Evolutionary conservation across 2,797 vertebrate species (phyloP).

Genomic region (Pempheris klunzingeri): DNA sequence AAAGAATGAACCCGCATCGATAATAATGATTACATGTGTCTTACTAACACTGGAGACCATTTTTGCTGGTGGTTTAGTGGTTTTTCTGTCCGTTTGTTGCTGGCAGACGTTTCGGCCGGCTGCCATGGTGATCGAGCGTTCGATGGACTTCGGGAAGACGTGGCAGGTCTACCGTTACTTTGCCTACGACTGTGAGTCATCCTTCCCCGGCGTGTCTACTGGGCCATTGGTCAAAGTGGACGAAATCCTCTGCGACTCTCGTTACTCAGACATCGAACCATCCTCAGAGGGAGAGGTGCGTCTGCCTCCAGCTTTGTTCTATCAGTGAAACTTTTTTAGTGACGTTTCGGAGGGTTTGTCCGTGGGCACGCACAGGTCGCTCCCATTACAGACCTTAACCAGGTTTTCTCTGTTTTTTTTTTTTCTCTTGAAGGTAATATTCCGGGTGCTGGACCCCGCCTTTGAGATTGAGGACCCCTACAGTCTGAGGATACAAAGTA

Average conservation of each 20-base stretch:
- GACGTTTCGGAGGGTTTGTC: not conserved
- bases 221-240: conserved; percentile 93
- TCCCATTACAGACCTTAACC: not conserved
- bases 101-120: conserved; percentile 95
- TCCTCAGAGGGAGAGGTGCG: conserved; percentile 95
- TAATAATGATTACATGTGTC: too few relatives aligned
- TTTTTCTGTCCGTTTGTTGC: not conserved
- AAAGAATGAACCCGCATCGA: not conserved
- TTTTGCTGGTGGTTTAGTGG: too few relatives aligned
- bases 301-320: not conserved
- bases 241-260: conserved; percentile 94
- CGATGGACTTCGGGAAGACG: conserved; percentile 92
- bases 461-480: conserved; percentile 85
- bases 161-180: conserved; percentile 98
- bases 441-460: conserved; percentile 82
- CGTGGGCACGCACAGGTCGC: not conserved
- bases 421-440: conserved; percentile 78
- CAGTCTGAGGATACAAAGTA: conserved; percentile 84
- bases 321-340: not conserved
- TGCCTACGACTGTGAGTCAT: conserved; percentile 90
- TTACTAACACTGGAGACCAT: not conserved
- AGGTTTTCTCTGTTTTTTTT: too few relatives aligned
- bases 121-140: conserved; percentile 97
- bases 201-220: conserved; percentile 88
- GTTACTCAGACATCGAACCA: conserved; percentile 96